phyloP scores from a whole-genome alignment of 2,113 vertebrate genomes.

The Spea multiplicata region DNA sequence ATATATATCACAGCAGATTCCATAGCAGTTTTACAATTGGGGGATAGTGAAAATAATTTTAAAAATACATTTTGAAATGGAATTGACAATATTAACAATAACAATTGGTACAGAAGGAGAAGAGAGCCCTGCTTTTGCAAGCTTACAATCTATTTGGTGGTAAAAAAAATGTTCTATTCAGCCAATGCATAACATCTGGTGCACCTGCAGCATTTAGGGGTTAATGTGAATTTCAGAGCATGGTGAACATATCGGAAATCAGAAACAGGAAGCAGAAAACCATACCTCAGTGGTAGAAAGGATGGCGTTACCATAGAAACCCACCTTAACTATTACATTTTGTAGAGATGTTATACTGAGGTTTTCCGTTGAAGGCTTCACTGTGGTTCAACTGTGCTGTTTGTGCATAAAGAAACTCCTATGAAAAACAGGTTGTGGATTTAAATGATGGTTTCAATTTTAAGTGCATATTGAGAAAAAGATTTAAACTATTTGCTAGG shows the following conservation, averaged over 20 bases:
- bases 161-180: no score
- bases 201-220: no score
- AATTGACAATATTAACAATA: no score
- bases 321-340: neutral
- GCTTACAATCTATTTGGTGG: no score
- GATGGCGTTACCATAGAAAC: neutral
- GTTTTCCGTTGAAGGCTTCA: constrained; percentile 1
- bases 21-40: no score
- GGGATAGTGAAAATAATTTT: no score
- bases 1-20: no score
- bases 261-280: neutral
- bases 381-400: neutral
- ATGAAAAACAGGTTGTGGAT: neutral
- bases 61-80: no score
- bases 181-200: no score
- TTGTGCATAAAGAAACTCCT: neutral
- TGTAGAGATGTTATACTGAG: constrained; percentile 5
- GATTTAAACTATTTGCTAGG: neutral
- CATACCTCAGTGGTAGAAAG: neutral
- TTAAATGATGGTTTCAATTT: neutral
- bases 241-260: neutral
- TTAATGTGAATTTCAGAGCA: no score
- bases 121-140: no score
- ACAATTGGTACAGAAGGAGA: no score
- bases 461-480: neutral